Evolutionary conservation across 2,797 vertebrate genomes (phyloP), one percentile per base, ranked within the genome.

Genomic region (Brotula barbata): DNA sequence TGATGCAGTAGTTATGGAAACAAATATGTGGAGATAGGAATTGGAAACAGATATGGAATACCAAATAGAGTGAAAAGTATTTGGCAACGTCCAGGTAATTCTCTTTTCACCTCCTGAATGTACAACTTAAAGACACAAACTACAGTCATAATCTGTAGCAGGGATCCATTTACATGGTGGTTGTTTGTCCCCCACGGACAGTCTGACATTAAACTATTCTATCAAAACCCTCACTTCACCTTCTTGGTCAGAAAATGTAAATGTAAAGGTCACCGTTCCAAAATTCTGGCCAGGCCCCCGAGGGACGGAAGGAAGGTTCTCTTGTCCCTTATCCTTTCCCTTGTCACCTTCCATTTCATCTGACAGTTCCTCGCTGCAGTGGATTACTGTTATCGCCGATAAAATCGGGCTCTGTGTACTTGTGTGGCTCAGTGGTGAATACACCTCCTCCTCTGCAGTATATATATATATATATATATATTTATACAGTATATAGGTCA

Each of bases 401-500:
- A 50, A 50, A 47, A 71, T 56, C 20, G 34, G 41, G 49, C 49
- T 52, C 34, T 36, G 40, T 63, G 39, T 34, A 20, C 39, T 16
- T 31, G 12, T 12, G 31, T 21, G 62, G n/a, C 58, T 43, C 25
- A 50, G 42, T 49, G 36, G 9, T 63, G 81, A 81, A 81, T 73
- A 70, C 82, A 68, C 78, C 74, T 80, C 62, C 58, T 81, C 60
- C 67, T 76, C 77, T 77, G 72, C 83, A 85, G 75, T 70, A 80
- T 17, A 75, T 62, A n/a, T n/a, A n/a, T n/a, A n/a, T n/a, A n/a
- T n/a, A n/a, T n/a, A n/a, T n/a, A n/a, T n/a, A n/a, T n/a, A n/a
- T n/a, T n/a, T n/a, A n/a, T n/a, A n/a, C n/a, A n/a, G n/a, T 82
- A 88, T 88, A 68, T 87, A 88, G 86, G 85, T 83, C 83, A 86